A percentile compares a stretch with the other conserved stretches of the same genome.
Evolutionary conservation across 2,797 vertebrate genomes (phyloP).

Genomic region (Micrastur ruficollis): DNA sequence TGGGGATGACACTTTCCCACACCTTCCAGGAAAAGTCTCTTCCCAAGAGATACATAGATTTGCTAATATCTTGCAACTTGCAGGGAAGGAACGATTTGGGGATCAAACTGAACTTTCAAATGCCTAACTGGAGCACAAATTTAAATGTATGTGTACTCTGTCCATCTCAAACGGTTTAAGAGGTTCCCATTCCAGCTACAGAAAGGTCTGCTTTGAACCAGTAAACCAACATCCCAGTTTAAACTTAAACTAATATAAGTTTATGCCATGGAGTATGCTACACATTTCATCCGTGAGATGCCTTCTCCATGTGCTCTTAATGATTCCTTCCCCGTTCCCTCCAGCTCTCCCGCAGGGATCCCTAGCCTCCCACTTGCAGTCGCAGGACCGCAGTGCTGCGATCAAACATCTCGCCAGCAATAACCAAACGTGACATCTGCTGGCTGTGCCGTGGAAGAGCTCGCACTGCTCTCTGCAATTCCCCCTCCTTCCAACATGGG

Average conservation of each 20-base stretch:
- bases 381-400: neutral
- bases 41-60: neutral
- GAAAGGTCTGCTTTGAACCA: neutral
- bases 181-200: neutral
- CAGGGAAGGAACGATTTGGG: neutral
- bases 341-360: accelerated
- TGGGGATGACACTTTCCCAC: neutral
- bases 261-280: accelerated
- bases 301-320: accelerated
- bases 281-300: accelerated
- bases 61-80: neutral
- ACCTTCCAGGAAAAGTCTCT: neutral
- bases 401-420: neutral
- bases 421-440: conserved; percentile 59
- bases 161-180: neutral
- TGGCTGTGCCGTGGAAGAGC: conserved; percentile 36
- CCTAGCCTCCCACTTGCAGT: neutral
- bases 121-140: neutral
- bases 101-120: neutral
- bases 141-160: accelerated
- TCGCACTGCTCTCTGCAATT: neutral
- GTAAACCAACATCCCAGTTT: neutral
- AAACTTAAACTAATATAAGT: accelerated
- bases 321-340: neutral
- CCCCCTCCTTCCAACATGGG: neutral